These are phyloP conservation scores for Cinclus mexicanus DNA, from an alignment of 2,113 vertebrate genomes.

Conservation along the genomic window DNA sequence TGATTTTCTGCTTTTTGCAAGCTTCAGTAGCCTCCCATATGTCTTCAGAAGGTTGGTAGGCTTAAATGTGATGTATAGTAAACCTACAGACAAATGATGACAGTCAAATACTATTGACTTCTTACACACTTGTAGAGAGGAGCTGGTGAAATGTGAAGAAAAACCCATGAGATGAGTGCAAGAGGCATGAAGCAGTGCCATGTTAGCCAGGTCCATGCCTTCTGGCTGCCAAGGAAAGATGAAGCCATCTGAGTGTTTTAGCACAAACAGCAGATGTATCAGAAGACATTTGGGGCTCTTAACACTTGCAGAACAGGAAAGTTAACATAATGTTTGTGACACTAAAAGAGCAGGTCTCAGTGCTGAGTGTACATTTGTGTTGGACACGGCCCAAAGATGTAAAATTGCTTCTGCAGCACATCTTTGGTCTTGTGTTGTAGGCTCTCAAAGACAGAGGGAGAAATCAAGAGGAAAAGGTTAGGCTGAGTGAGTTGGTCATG, in stretches of 20 bases:
- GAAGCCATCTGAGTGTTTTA: neutral
- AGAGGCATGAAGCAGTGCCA: neutral
- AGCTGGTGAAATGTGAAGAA: neutral
- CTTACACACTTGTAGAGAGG: neutral
- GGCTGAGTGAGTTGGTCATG: neutral
- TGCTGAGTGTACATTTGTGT: neutral
- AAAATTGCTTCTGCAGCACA: neutral
- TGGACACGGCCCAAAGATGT: neutral
- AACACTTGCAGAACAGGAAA: neutral
- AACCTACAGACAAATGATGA: neutral
- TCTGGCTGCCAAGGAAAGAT: neutral
- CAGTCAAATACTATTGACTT: neutral
- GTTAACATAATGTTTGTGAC: neutral
- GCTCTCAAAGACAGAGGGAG: neutral
- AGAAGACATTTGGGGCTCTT: neutral
- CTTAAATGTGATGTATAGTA: neutral
- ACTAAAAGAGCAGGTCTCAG: neutral
- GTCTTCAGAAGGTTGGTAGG: neutral
- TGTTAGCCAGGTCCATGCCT: neutral
- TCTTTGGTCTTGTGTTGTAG: neutral
- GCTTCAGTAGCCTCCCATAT: fast-evolving
- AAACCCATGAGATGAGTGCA: neutral
- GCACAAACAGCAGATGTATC: neutral
- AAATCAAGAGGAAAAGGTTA: neutral
- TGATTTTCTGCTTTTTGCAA: neutral